phyloP scores from a whole-genome alignment of 2,797 vertebrate species.

The Podarcis lilfordi region DNA sequence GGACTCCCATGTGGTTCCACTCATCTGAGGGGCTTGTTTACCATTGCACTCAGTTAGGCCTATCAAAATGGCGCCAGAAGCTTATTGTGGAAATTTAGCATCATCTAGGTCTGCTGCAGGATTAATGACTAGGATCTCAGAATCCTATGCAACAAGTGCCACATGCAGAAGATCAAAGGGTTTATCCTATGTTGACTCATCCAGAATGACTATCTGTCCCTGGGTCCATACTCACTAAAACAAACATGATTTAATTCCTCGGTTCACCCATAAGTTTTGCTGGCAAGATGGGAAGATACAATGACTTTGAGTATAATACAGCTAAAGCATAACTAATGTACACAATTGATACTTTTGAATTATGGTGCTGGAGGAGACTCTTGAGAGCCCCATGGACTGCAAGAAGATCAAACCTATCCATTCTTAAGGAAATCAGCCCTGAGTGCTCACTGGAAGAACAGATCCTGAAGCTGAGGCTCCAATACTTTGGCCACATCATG shows the following conservation, averaged over 20 bases:
- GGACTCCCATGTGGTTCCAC: not conserved
- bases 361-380: too few relatives aligned
- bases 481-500: too few relatives aligned
- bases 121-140: not conserved
- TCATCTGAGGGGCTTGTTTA: not conserved
- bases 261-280: not conserved
- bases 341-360: too few relatives aligned
- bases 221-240: not conserved
- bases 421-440: too few relatives aligned
- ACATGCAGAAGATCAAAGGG: not conserved
- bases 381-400: too few relatives aligned
- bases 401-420: too few relatives aligned
- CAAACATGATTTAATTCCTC: not conserved
- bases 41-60: not conserved
- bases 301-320: not conserved
- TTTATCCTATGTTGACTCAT: not conserved
- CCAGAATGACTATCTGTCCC: not conserved
- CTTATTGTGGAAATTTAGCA: not conserved
- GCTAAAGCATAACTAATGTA: too few relatives aligned
- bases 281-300: not conserved
- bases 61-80: not conserved
- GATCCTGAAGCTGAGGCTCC: too few relatives aligned
- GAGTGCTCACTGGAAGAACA: too few relatives aligned
- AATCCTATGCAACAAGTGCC: not conserved
- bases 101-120: not conserved